A percentile compares a stretch with the other conserved stretches of the same genome.
Evolutionary conservation across 2,888 invertebrate genomes (phyloP).

Genomic region (Andricus quercusramuli): DNA sequence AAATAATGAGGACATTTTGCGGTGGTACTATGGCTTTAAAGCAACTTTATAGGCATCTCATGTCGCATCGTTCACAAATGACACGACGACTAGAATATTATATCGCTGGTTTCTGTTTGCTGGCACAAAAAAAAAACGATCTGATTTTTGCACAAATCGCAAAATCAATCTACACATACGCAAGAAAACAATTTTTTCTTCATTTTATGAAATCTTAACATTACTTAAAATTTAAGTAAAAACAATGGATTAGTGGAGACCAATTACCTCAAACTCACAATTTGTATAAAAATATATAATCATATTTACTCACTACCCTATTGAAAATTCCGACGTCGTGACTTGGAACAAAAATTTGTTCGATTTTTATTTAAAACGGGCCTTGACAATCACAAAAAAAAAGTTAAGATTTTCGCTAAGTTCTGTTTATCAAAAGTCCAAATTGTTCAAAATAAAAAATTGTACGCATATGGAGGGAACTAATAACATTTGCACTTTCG

Average conservation of each 20-base stretch:
- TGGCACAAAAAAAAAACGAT: conserved; percentile 40
- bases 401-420: too few species aligned
- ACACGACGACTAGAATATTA: conserved; percentile 66
- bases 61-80: conserved; percentile 57
- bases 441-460: too few species aligned
- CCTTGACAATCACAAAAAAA: too few species aligned
- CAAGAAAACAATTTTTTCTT: neutral
- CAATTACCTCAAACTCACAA: conserved; percentile 8
- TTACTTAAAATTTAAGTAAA: neutral
- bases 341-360: too few species aligned
- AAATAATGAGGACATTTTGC: conserved; percentile 9
- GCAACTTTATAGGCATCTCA: conserved; percentile 69
- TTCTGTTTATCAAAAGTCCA: too few species aligned
- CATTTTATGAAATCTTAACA: neutral
- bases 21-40: conserved; percentile 61
- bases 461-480: too few species aligned
- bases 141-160: conserved; percentile 1
- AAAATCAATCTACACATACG: conserved; percentile 18
- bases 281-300: conserved; percentile 28
- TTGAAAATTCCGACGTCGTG: too few species aligned
- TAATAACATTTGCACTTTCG: too few species aligned
- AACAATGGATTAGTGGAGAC: neutral
- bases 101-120: conserved; percentile 58
- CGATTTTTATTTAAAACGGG: too few species aligned
- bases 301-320: neutral